phyloP scores from a whole-genome alignment of 1,140 invertebrate species.

The Ectropis grisescens region DNA sequence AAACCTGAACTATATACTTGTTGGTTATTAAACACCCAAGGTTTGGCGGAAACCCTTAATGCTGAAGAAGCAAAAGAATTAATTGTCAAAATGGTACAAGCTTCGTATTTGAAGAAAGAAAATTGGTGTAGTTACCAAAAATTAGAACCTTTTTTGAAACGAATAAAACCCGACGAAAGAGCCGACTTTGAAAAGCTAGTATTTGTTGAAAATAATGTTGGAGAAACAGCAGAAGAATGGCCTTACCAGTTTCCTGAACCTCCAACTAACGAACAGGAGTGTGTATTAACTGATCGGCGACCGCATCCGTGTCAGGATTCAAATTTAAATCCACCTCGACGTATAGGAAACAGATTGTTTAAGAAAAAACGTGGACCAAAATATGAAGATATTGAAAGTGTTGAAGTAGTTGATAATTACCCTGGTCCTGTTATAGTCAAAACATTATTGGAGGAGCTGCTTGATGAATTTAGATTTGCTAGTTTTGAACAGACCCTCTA shows the following conservation, averaged over 20 bases:
- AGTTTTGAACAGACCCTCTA: slow-evolving; percentile 30
- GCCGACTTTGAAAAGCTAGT: not conserved
- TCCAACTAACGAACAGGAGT: too few species aligned
- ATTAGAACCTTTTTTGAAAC: slow-evolving; percentile 30
- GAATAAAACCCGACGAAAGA: slow-evolving; percentile 22
- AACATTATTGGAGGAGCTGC: slow-evolving; percentile 15
- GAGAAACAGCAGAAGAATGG: too few species aligned
- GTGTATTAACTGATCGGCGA: too few species aligned
- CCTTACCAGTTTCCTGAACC: too few species aligned
- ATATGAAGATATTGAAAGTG: too few species aligned
- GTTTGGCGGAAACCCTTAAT: slow-evolving; percentile 19
- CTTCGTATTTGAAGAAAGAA: slow-evolving; percentile 26
- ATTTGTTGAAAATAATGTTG: too few species aligned
- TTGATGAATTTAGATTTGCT: slow-evolving; percentile 32
- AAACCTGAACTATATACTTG: slow-evolving; percentile 30
- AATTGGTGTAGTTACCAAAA: slow-evolving; percentile 20
- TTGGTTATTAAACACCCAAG: slow-evolving; percentile 22
- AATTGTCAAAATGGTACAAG: slow-evolving; percentile 19
- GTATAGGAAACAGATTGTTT: too few species aligned
- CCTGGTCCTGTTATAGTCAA: too few species aligned
- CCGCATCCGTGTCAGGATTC: too few species aligned
- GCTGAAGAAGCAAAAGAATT: slow-evolving; percentile 24
- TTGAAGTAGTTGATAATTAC: too few species aligned
- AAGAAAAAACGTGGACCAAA: too few species aligned
- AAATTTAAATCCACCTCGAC: too few species aligned